Evolutionary conservation across 2,113 vertebrate genomes (phyloP).

Genomic region (Etheostoma cragini): DNA sequence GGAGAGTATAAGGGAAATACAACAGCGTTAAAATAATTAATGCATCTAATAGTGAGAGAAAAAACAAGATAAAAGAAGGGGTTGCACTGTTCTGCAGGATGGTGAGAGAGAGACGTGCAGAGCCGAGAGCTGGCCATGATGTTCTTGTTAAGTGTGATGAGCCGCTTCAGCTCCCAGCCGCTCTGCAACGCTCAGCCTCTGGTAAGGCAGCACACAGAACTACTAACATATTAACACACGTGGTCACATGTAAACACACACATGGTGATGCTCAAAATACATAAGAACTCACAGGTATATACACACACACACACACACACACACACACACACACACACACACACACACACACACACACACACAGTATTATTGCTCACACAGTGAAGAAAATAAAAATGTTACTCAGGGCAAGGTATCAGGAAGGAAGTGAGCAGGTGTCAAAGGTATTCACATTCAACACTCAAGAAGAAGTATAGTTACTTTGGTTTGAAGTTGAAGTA

Average conservation of each 20-base stretch:
- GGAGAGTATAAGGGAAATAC: background rate
- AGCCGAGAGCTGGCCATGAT: constrained; percentile 3
- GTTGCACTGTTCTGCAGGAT: constrained; percentile 29
- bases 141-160: constrained; percentile 6
- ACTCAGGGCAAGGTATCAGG: background rate
- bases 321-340: no score
- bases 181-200: background rate
- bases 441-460: no score
- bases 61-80: constrained; percentile 5
- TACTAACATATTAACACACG: background rate
- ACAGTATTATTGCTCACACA: background rate
- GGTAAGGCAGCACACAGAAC: no score
- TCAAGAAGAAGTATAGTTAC: no score
- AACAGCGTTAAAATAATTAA: background rate
- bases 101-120: constrained; percentile 1
- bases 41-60: background rate
- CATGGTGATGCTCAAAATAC: background rate
- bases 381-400: background rate
- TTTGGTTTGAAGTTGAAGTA: no score
- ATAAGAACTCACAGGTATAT: background rate
- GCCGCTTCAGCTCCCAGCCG: background rate
- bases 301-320: no score
- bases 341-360: no score
- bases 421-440: no score
- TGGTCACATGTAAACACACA: background rate